A percentile compares a stretch with the other conserved stretches of the same genome.
Conservation (phyloP, 2,797 vertebrate species). For the Scomberomorus guttatus region DNA sequence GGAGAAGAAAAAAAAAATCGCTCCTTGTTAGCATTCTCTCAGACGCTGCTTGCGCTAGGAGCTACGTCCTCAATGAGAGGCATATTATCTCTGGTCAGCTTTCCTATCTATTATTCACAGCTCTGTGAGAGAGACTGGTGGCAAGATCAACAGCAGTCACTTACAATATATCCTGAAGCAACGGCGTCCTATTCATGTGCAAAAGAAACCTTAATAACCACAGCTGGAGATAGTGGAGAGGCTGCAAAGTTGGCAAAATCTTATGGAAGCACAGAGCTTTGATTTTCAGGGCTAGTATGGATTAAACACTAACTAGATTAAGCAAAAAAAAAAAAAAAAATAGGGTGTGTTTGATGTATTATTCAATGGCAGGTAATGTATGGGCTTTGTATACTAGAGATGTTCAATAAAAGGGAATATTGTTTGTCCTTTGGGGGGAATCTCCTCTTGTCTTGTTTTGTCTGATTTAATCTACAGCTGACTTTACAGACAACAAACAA, state of each 20-base stretch:
- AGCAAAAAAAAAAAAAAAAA: conserved; percentile 28
- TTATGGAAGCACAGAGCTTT: conserved; percentile 60
- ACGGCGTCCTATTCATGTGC: conserved; percentile 68
- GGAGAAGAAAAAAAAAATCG: conserved; percentile 3
- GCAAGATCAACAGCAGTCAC: conserved; percentile 83
- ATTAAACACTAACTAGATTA: conserved; percentile 63
- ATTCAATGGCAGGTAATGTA: conserved; percentile 71
- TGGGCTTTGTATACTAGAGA: conserved; percentile 36
- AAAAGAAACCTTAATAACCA: conserved; percentile 74
- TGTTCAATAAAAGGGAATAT: conserved; percentile 65
- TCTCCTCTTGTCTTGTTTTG: conserved; percentile 17
- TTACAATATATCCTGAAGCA: conserved; percentile 76
- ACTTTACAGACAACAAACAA: conserved; percentile 67
- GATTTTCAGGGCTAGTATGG: conserved; percentile 62
- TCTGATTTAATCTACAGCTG: conserved; percentile 62
- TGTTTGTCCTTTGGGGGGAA: conserved; percentile 61
- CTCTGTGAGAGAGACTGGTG: conserved; percentile 79
- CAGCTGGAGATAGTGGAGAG: conserved; percentile 55
- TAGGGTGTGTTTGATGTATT: conserved; percentile 55
- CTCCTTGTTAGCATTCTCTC: conserved; percentile 75
- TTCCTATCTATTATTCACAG: conserved; percentile 83
- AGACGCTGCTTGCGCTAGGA: conserved; percentile 69
- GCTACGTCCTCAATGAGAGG: conserved; percentile 72
- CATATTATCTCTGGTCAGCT: conserved; percentile 80
- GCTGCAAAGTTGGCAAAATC: conserved; percentile 78